phyloP scores from a whole-genome alignment of 2,113 vertebrate genomes.

The Chunga burmeisteri region DNA sequence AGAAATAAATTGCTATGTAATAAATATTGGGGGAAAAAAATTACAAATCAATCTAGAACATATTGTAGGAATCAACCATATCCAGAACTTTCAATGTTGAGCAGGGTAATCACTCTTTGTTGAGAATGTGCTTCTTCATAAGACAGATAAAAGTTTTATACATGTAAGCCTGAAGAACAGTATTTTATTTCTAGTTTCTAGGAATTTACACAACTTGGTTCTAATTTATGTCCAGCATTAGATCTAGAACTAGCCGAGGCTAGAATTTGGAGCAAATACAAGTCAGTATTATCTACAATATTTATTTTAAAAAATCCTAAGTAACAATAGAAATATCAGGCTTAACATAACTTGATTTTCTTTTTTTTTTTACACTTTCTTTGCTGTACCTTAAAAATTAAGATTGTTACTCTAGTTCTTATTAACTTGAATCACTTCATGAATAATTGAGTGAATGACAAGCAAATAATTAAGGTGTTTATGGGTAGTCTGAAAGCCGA shows the following conservation, averaged over 20 bases:
- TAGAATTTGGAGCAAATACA: background rate
- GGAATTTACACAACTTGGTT: background rate
- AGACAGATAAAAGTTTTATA: background rate
- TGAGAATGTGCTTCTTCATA: background rate
- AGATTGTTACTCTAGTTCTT: background rate
- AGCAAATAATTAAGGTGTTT: background rate
- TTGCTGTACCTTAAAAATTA: background rate
- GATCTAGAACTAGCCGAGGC: background rate
- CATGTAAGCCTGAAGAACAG: background rate
- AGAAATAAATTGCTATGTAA: background rate
- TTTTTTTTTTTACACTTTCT: background rate
- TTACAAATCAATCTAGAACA: background rate
- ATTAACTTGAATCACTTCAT: background rate
- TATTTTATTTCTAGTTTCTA: background rate
- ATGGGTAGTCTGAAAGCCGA: background rate
- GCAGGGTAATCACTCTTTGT: background rate
- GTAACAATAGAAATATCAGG: background rate
- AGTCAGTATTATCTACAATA: background rate
- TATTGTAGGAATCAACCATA: background rate
- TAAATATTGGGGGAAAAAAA: background rate
- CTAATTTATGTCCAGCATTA: background rate
- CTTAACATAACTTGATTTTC: fast-evolving
- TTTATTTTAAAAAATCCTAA: background rate
- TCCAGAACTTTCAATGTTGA: background rate
- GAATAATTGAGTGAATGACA: background rate